Evolutionary conservation across 2,113 vertebrate genomes (phyloP).

Genomic region (Coregonus clupeaformis): DNA sequence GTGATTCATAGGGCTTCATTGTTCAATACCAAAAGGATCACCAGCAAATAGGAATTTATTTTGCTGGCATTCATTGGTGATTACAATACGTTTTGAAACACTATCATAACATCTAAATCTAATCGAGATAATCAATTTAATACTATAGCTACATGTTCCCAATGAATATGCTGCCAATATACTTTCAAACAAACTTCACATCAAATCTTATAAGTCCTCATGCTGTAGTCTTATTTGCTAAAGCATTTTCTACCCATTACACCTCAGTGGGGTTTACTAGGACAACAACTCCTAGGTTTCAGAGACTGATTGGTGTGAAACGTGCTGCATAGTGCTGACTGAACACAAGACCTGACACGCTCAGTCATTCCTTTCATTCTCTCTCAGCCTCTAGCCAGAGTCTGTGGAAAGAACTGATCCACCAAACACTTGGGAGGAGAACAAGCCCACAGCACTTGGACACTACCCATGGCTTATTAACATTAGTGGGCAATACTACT

Average conservation of each 20-base stretch:
- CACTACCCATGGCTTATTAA: not conserved
- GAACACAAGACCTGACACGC: slow-evolving; percentile 53
- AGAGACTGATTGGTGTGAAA: not conserved
- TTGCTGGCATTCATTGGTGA: not conserved
- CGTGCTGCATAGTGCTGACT: slow-evolving; percentile 24
- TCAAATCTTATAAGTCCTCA: no score
- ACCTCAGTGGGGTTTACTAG: not conserved
- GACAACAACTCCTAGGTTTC: not conserved
- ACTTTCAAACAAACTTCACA: no score
- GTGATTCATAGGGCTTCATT: slow-evolving; percentile 12
- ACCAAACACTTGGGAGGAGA: not conserved
- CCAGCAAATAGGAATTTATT: not conserved
- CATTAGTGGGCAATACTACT: not conserved
- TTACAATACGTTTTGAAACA: not conserved
- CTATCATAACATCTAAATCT: not conserved
- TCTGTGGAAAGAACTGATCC: slow-evolving; percentile 20
- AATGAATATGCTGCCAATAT: no score
- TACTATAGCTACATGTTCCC: no score
- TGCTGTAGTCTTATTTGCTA: no score
- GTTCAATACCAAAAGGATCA: not conserved
- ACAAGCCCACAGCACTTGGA: not conserved
- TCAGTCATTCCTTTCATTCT: slow-evolving; percentile 56
- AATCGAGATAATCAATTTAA: no score
- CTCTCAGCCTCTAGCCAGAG: slow-evolving; percentile 10
- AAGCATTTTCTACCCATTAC: no score